Conservation (phyloP, 1,140 invertebrate species). For the Brachionus calyciflorus region DNA sequence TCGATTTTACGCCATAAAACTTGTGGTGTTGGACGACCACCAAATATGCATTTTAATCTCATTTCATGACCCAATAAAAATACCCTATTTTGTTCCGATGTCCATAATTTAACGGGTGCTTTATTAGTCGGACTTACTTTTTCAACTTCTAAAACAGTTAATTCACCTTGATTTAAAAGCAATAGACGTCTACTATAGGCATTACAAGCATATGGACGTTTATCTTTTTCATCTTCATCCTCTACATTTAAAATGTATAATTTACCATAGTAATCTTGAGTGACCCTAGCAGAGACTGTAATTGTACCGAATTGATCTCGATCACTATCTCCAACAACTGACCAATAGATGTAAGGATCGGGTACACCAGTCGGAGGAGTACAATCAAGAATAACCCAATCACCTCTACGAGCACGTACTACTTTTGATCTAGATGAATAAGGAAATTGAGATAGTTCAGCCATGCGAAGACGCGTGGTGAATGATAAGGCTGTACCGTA, state of each 20-base stretch:
- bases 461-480: not conserved
- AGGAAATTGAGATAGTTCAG: constrained; percentile 36
- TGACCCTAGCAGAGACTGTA: not conserved
- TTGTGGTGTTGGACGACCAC: constrained; percentile 62
- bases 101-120: constrained; percentile 43
- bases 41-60: constrained; percentile 47
- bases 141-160: constrained; percentile 40
- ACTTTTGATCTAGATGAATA: constrained; percentile 42
- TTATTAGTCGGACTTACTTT: constrained; percentile 41
- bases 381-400: constrained; percentile 40
- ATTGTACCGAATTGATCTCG: constrained; percentile 41
- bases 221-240: constrained; percentile 47
- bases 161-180: constrained; percentile 12
- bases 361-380: constrained; percentile 42
- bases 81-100: constrained; percentile 50
- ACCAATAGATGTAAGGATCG: constrained; percentile 45
- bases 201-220: constrained; percentile 39
- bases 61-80: constrained; percentile 57
- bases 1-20: constrained; percentile 74
- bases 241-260: constrained; percentile 43
- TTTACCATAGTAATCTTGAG: constrained; percentile 46
- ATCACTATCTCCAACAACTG: constrained; percentile 36
- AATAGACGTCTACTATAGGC: constrained; percentile 10
- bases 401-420: constrained; percentile 18
- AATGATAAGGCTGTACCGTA: constrained; percentile 73